Conservation (phyloP, 1,140 invertebrate genomes). For the Eumeta japonica region DNA sequence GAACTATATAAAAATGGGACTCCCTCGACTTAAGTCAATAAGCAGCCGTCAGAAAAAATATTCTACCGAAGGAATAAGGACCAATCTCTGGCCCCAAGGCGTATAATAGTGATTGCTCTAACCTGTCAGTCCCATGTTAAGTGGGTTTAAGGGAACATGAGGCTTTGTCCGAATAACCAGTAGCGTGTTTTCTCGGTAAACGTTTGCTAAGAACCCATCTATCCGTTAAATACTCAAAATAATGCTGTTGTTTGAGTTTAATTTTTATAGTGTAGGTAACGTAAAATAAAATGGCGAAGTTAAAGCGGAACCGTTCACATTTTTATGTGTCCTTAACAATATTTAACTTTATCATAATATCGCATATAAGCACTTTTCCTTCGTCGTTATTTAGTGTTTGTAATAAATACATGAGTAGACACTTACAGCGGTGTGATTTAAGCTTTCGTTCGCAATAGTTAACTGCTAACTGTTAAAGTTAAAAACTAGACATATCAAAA, state of each 20-base stretch:
- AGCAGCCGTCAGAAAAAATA: conserved; percentile 31
- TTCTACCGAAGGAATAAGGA: conserved; percentile 45
- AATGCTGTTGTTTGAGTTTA: conserved; percentile 35
- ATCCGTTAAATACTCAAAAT: conserved; percentile 30
- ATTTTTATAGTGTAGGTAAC: too few species aligned
- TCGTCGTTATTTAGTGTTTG: too few species aligned
- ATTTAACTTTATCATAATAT: too few species aligned
- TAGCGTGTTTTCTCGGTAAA: conserved; percentile 53
- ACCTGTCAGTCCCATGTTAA: conserved; percentile 56
- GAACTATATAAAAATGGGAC: conserved; percentile 31
- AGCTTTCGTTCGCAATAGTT: too few species aligned
- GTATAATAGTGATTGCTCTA: conserved; percentile 53
- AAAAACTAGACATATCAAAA: too few species aligned
- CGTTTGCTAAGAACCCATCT: conserved; percentile 48
- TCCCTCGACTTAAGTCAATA: conserved; percentile 21
- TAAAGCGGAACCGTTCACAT: too few species aligned
- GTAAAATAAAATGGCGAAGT: too few species aligned
- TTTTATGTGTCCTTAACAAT: too few species aligned
- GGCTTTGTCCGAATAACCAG: conserved; percentile 44
- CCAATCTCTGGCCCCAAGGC: conserved; percentile 41
- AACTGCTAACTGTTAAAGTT: too few species aligned
- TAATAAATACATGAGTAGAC: too few species aligned
- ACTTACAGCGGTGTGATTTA: too few species aligned
- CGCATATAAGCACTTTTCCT: too few species aligned
- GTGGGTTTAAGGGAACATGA: conserved; percentile 48